Evolutionary conservation across 2,113 vertebrate species (phyloP).

Genomic region (Ameiurus melas): DNA sequence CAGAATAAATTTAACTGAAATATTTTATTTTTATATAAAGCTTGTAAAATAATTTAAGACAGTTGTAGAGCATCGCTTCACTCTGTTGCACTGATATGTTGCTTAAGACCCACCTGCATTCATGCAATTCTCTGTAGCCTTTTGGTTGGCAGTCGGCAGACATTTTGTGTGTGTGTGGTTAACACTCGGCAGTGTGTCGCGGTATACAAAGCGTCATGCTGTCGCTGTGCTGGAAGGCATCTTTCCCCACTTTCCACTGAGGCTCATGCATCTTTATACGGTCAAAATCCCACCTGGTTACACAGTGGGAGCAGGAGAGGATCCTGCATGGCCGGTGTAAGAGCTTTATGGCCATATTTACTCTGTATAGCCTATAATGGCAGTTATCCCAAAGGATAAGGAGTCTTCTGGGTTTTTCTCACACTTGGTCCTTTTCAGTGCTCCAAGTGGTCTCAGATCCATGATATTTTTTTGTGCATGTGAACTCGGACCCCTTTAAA

Average conservation of each 20-base stretch:
- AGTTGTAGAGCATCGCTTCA: background rate
- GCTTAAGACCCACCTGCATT: background rate
- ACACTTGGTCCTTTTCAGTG: background rate
- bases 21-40: background rate
- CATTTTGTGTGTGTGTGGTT: slow-evolving; percentile 18
- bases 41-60: background rate
- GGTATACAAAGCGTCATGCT: background rate
- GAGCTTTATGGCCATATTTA: background rate
- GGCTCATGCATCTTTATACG: background rate
- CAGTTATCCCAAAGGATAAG: background rate
- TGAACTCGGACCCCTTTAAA: background rate
- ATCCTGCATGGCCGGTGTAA: background rate
- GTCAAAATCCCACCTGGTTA: background rate
- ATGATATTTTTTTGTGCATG: background rate
- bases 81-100: background rate
- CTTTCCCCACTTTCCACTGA: background rate
- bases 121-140: background rate
- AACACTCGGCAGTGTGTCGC: slow-evolving; percentile 13
- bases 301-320: background rate
- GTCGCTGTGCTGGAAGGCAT: background rate
- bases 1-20: background rate
- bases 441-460: background rate
- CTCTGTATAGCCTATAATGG: background rate
- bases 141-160: background rate
- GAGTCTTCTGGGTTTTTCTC: too few species aligned